phyloP scores from a whole-genome alignment of 37 sponge, comb jelly and placozoan genomes.

The Ephydatia muelleri region DNA sequence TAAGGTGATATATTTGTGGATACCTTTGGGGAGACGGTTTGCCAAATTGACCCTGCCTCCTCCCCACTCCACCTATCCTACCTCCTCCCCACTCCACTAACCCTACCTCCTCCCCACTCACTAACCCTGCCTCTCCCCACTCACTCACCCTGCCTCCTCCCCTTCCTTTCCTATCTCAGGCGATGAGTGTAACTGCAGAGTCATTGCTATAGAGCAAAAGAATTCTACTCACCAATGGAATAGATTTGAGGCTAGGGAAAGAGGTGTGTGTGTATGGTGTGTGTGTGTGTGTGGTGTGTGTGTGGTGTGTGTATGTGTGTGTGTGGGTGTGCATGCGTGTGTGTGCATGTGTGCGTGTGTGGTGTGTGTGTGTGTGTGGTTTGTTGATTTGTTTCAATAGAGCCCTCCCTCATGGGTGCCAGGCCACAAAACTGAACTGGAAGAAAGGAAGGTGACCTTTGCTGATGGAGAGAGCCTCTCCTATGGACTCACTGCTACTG shows the following conservation, averaged over 20 bases:
- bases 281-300: no score
- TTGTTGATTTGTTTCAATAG: neutral
- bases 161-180: constrained; percentile 27
- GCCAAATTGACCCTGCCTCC: neutral
- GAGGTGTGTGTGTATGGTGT: constrained; percentile 60
- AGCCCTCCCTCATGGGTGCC: neutral
- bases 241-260: constrained; percentile 66
- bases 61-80: no score
- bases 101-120: no score
- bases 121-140: neutral
- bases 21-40: neutral
- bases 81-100: no score
- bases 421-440: constrained; percentile 71
- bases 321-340: no score
- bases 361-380: no score
- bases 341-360: no score
- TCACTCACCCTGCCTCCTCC: neutral
- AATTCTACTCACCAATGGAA: constrained; percentile 72
- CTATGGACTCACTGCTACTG: constrained; percentile 76
- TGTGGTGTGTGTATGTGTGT: no score
- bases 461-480: constrained; percentile 45
- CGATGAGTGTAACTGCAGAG: constrained; percentile 61
- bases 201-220: constrained; percentile 54
- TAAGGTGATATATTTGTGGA: neutral
- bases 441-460: constrained; percentile 55